Percentiles rank a stretch among this genome's conserved stretches.
These are phyloP conservation scores for Cheumatopsyche charites DNA, from an alignment of 1,140 invertebrate genomes.

Conservation along the genomic window DNA sequence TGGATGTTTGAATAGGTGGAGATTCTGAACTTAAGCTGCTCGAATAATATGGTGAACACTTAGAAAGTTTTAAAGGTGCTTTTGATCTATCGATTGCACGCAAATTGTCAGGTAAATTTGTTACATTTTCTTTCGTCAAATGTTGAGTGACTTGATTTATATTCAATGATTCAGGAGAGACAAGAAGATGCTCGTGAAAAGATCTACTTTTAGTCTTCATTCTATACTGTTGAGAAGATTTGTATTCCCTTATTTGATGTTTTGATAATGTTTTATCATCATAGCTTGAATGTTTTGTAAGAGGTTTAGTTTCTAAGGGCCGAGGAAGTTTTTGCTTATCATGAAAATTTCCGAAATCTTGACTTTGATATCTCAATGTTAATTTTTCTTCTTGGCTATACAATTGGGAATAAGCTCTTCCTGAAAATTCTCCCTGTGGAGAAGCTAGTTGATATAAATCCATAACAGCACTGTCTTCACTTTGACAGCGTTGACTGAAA, in stretches of 20 bases:
- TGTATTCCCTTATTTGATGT: slow-evolving; percentile 67
- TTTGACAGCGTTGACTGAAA: slow-evolving; percentile 61
- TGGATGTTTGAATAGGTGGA: slow-evolving; percentile 66
- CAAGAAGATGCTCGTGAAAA: slow-evolving; percentile 66
- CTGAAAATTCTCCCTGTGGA: slow-evolving; percentile 55
- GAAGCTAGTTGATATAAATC: slow-evolving; percentile 53
- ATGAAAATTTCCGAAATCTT: slow-evolving; percentile 64
- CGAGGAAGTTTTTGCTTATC: slow-evolving; percentile 54
- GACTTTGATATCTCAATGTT: slow-evolving; percentile 66
- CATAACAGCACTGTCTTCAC: slow-evolving; percentile 62
- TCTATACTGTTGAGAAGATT: slow-evolving; percentile 63
- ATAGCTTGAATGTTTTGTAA: slow-evolving; percentile 67
- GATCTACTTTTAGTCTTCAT: slow-evolving; percentile 65
- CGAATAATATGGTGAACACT: slow-evolving; percentile 73
- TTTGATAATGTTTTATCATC: slow-evolving; percentile 67
- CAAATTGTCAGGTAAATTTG: slow-evolving; percentile 45
- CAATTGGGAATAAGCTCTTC: slow-evolving; percentile 57
- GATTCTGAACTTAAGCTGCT: slow-evolving; percentile 72
- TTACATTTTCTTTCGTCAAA: slow-evolving; percentile 47
- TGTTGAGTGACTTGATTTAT: slow-evolving; percentile 40
- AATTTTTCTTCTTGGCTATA: slow-evolving; percentile 67
- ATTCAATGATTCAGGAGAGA: slow-evolving; percentile 53
- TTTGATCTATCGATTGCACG: slow-evolving; percentile 54
- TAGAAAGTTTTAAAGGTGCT: slow-evolving; percentile 60
- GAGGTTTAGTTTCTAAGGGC: slow-evolving; percentile 61